phyloP scores from a whole-genome alignment of 2,113 vertebrate genomes.

The Arenaria interpres region DNA sequence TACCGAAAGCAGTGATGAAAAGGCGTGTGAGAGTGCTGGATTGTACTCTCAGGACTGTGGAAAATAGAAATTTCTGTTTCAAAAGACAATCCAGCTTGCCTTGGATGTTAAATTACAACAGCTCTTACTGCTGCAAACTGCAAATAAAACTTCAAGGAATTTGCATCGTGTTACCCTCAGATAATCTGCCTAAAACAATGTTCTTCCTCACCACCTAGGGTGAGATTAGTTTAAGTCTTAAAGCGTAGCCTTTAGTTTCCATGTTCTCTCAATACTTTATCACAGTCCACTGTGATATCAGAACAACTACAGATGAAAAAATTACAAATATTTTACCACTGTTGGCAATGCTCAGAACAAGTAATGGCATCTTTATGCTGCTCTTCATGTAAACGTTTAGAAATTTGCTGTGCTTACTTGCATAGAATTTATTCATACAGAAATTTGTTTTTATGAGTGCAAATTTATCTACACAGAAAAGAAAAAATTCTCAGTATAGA shows the following conservation, averaged over 20 bases:
- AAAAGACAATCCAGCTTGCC: neutral
- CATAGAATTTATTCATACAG: neutral
- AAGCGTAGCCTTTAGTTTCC: neutral
- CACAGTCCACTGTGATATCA: neutral
- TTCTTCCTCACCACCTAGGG: neutral
- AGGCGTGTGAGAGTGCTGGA: neutral
- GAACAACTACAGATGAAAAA: neutral
- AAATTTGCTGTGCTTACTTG: neutral
- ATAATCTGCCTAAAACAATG: neutral
- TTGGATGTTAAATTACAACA: neutral
- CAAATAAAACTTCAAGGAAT: neutral
- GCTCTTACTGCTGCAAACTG: neutral
- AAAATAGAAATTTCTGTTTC: neutral
- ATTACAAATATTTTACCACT: neutral
- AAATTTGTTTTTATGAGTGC: neutral
- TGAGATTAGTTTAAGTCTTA: neutral
- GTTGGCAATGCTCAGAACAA: neutral
- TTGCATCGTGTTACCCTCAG: rapidly evolving
- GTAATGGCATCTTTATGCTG: neutral
- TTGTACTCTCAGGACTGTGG: neutral
- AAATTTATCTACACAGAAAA: neutral
- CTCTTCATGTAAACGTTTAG: neutral
- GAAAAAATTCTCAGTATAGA: neutral
- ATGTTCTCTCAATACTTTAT: neutral
- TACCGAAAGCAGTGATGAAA: neutral